Evolutionary conservation across 2,888 invertebrate genomes (phyloP).

Genomic region (Tenthredo amoena): DNA sequence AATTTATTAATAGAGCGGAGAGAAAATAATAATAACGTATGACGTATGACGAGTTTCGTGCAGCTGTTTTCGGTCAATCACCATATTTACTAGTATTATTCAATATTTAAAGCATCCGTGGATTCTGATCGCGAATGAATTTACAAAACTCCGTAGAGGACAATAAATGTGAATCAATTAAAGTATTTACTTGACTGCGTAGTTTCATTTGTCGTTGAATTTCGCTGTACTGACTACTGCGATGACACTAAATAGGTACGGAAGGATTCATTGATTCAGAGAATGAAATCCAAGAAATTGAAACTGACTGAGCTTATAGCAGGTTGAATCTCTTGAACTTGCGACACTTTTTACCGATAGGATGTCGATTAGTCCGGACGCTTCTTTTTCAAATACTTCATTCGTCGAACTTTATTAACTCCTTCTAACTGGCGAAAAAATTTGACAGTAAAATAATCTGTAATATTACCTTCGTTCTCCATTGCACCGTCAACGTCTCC

Average conservation of each 20-base stretch:
- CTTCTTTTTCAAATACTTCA: neutral
- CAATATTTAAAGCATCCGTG: neutral
- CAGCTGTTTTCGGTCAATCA: slow-evolving; percentile 17
- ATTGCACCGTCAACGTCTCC: neutral
- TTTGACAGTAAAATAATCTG: neutral
- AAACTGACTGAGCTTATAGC: neutral
- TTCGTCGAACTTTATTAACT: neutral
- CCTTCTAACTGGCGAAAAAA: neutral
- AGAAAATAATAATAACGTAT: slow-evolving; percentile 6
- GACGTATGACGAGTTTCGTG: neutral
- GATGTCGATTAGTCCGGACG: no score
- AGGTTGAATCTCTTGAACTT: neutral
- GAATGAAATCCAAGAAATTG: neutral
- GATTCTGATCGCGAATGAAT: neutral
- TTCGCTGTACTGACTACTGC: neutral
- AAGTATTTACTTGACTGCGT: neutral
- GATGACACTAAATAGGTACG: neutral
- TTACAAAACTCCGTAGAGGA: neutral
- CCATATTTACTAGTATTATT: neutral
- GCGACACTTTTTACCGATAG: neutral
- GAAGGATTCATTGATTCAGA: neutral
- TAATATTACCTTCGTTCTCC: slow-evolving; percentile 16
- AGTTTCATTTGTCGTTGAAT: neutral
- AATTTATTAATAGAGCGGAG: slow-evolving; percentile 1
- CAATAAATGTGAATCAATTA: neutral